Evolutionary conservation across 1,140 invertebrate genomes (phyloP), one percentile per base, ranked within the genome.

Genomic region (Drosophila nasuta): DNA sequence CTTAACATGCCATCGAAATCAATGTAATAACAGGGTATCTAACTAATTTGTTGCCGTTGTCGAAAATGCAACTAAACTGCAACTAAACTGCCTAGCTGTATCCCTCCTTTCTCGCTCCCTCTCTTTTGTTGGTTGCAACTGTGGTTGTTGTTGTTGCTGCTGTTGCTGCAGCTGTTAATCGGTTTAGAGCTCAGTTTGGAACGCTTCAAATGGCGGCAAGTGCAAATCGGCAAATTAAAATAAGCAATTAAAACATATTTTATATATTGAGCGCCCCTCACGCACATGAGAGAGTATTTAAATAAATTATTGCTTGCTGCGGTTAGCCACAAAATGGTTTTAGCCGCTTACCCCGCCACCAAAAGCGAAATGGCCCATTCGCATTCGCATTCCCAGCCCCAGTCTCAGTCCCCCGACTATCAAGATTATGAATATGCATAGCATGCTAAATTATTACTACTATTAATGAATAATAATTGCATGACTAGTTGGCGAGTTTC

Each of bases 181-280:
- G 83, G 85, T 89, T 88, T 88, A 88, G 77, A 48, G 63, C 49
- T 52, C 79, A 79, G 60, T 74, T 81, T 59, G 57, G 30, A 74
- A 69, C 71, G 71, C 71, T 74, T 69, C 57, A 74, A 74, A 59
- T 54, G 64, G 56, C 70, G 63, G 56, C 79, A 82, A 88, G 82
- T 82, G 83, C 72, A 79, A 86, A 77, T 82, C 82, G 68, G 60
- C 65, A 86, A 73, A 87, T 88, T 89, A 77, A 88, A 87, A 89
- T 83, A 83, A 88, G 80, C 83, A 88, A 87, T 88, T 87, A 87
- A 88, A 83, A 89, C 83, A 87, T 83, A 87, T 89, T 89, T 79
- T 66, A 67, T 77, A 77, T 68, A 77, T 68, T 20, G 25, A 30
- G 28, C 52, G 13, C 33, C 49, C 46, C 15, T n/a, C 63, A 48